Evolutionary conservation across 1,140 invertebrate species (phyloP).

Genomic region (Drosophila azteca): DNA sequence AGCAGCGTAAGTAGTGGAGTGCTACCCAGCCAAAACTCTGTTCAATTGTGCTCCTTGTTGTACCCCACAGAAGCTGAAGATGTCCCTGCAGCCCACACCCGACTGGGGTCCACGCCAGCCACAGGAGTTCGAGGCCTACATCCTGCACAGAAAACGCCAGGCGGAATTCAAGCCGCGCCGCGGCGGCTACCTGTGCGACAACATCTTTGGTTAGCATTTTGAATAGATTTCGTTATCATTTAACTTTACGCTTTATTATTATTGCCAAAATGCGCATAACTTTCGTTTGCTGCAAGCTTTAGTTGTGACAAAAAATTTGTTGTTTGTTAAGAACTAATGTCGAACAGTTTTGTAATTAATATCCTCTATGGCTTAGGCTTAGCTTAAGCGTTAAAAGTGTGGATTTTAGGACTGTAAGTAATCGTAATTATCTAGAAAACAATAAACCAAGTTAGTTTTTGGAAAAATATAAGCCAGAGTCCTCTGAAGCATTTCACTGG

Average conservation of each 20-base stretch:
- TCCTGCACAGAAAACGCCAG: constrained; percentile 37
- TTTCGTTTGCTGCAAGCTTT: constrained; percentile 48
- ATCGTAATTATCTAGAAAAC: neutral
- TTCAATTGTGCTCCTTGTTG: neutral
- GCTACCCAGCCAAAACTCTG: neutral
- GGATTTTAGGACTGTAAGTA: constrained; percentile 32
- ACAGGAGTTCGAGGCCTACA: constrained; percentile 61
- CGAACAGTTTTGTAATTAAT: constrained; percentile 55
- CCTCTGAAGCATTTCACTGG: constrained; percentile 25
- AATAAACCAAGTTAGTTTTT: constrained; percentile 20
- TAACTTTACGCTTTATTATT: constrained; percentile 63
- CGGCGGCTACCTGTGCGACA: constrained; percentile 52
- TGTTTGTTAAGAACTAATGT: neutral
- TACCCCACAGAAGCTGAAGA: constrained; percentile 44
- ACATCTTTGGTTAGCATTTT: constrained; percentile 61
- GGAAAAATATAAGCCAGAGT: constrained; percentile 23
- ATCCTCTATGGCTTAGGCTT: constrained; percentile 46
- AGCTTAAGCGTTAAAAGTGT: constrained; percentile 45
- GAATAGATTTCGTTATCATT: neutral
- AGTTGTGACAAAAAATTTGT: constrained; percentile 60
- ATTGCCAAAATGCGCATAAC: constrained; percentile 42
- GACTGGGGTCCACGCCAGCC: constrained; percentile 71
- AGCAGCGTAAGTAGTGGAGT: constrained; percentile 37
- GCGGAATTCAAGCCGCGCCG: constrained; percentile 25
- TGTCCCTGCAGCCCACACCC: constrained; percentile 55